Conservation (phyloP, 2,888 invertebrate genomes). For the Erebia epiphron region DNA sequence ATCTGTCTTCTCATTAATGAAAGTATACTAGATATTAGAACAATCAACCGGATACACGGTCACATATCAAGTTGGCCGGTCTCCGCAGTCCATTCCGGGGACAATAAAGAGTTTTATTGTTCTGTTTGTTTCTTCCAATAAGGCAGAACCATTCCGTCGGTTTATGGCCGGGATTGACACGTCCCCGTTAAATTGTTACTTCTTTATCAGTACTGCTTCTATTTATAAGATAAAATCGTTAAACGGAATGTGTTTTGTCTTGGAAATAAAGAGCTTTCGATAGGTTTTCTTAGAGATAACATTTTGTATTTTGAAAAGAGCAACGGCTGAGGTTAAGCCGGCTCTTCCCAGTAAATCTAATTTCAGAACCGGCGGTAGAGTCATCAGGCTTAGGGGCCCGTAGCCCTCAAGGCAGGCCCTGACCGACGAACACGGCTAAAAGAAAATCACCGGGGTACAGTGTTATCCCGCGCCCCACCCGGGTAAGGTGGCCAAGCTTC, state of each 20-base stretch:
- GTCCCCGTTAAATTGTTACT: constrained; percentile 17
- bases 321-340: no score
- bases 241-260: background rate
- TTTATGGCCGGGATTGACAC: constrained; percentile 30
- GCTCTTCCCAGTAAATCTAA: no score
- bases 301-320: no score
- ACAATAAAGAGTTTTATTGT: constrained; percentile 44
- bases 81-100: constrained; percentile 17
- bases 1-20: background rate
- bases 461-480: no score
- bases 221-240: constrained; percentile 5
- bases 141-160: constrained; percentile 44
- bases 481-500: no score
- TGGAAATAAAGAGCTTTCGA: background rate
- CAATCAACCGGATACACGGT: constrained; percentile 40
- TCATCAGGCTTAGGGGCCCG: no score
- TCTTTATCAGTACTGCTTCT: constrained; percentile 13
- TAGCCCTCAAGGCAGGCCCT: no score
- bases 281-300: background rate
- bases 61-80: constrained; percentile 20
- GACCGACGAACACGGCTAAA: no score
- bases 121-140: constrained; percentile 47
- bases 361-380: no score
- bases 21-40: constrained; percentile 36
- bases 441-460: no score